Evolutionary conservation across 2,888 invertebrate genomes (phyloP).

Genomic region (Platypus cylindrus): DNA sequence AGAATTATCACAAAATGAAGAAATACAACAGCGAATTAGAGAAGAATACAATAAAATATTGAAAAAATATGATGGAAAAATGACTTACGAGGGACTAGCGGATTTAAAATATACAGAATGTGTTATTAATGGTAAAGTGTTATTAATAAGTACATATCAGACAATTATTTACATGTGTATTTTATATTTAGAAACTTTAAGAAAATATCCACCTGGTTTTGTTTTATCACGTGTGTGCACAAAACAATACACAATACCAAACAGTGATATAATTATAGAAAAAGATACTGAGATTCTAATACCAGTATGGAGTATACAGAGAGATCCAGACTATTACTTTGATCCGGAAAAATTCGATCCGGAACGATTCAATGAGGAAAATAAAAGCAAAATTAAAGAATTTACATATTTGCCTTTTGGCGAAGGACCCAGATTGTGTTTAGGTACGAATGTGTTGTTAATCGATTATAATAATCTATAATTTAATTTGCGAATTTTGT

Average conservation of each 20-base stretch:
- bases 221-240: constrained; percentile 18
- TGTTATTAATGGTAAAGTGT: constrained; percentile 28
- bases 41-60: constrained; percentile 35
- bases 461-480: not conserved
- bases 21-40: constrained; percentile 23
- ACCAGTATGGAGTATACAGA: constrained; percentile 24
- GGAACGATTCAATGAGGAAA: constrained; percentile 19
- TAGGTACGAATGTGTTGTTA: constrained; percentile 13
- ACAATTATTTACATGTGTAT: too few relatives aligned
- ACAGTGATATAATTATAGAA: constrained; percentile 24
- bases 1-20: constrained; percentile 36
- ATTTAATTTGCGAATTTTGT: not conserved
- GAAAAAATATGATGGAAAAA: constrained; percentile 28
- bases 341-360: constrained; percentile 20
- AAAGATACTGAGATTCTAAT: constrained; percentile 24
- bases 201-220: constrained; percentile 27
- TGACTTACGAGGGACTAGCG: constrained; percentile 36
- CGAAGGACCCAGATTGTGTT: constrained; percentile 19
- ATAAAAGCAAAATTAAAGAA: constrained; percentile 7
- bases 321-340: constrained; percentile 26
- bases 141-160: too few relatives aligned
- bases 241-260: constrained; percentile 24
- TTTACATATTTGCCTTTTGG: constrained; percentile 17
- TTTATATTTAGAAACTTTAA: constrained; percentile 29
- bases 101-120: constrained; percentile 39